Evolutionary conservation across 2,113 vertebrate genomes (phyloP).

Genomic region (Lepisosteus oculatus): DNA sequence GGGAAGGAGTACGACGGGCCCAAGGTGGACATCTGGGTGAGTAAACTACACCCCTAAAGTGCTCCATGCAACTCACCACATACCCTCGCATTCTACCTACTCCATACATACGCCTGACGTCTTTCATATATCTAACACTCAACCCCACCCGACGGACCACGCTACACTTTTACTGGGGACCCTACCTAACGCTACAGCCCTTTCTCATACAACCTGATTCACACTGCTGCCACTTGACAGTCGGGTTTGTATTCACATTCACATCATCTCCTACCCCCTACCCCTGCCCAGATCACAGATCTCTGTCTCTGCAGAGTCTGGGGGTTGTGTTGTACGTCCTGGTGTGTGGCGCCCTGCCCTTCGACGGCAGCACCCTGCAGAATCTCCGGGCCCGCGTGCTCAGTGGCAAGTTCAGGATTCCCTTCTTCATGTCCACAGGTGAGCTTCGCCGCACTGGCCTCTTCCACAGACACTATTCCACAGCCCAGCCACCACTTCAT

Average conservation of each 20-base stretch:
- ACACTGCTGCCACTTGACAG: neutral
- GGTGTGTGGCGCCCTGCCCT: constrained; percentile 93
- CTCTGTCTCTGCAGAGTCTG: constrained; percentile 72
- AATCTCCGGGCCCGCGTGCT: constrained; percentile 92
- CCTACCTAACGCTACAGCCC: neutral
- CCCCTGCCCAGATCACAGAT: neutral
- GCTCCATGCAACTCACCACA: neutral
- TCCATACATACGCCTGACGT: neutral
- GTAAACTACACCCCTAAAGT: constrained; percentile 24
- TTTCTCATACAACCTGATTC: neutral
- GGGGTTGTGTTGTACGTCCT: constrained; percentile 95
- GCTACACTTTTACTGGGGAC: neutral
- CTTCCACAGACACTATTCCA: neutral
- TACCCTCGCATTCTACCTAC: no score
- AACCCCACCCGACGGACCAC: no score
- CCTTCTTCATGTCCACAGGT: constrained; percentile 99
- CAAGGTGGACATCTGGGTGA: constrained; percentile 98
- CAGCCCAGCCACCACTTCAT: neutral
- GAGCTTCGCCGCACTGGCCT: constrained; percentile 27
- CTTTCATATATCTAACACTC: neutral
- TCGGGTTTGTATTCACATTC: neutral
- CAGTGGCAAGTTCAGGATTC: constrained; percentile 96
- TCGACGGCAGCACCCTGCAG: constrained; percentile 96
- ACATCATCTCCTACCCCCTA: neutral
- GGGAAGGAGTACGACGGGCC: constrained; percentile 97